phyloP scores from a whole-genome alignment of 92 coral and sea anemone species.

The Porites evermanni region DNA sequence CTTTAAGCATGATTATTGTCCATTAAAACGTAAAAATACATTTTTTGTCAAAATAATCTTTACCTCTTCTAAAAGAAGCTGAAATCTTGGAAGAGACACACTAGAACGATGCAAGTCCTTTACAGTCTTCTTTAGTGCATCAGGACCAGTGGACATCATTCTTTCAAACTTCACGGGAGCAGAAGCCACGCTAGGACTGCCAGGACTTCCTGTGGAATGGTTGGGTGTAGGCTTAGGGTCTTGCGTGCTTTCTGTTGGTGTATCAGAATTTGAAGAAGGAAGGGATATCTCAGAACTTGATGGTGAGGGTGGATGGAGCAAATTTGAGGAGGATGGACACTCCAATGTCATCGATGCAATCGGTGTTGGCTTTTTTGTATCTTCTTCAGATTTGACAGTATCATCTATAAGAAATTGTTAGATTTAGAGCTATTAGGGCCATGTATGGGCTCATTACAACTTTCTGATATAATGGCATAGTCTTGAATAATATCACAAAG shows the following conservation, averaged over 20 bases:
- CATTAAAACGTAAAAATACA: background rate
- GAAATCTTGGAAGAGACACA: conserved; percentile 92
- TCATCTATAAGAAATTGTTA: background rate
- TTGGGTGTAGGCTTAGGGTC: conserved; percentile 18
- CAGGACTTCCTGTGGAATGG: conserved; percentile 16
- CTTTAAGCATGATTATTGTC: background rate
- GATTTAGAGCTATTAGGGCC: too few species aligned
- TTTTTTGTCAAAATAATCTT: background rate
- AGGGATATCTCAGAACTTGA: conserved; percentile 60
- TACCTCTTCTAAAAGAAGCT: conserved; percentile 90
- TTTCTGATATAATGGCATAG: too few species aligned
- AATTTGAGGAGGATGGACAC: background rate
- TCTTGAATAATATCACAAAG: too few species aligned
- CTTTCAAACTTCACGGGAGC: conserved; percentile 62
- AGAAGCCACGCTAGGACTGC: conserved; percentile 22
- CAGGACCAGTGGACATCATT: conserved; percentile 71
- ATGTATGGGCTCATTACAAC: too few species aligned
- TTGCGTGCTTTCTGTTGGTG: conserved; percentile 15
- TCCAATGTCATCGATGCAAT: background rate
- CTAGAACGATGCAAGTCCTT: conserved; percentile 94
- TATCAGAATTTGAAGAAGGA: conserved; percentile 36
- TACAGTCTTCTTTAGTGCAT: conserved; percentile 83
- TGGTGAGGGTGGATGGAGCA: conserved; percentile 41
- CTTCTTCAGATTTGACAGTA: conserved; percentile 9
- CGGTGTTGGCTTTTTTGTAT: background rate